Conservation (phyloP, 2,113 vertebrate species). For the Pycnonotus jocosus region DNA sequence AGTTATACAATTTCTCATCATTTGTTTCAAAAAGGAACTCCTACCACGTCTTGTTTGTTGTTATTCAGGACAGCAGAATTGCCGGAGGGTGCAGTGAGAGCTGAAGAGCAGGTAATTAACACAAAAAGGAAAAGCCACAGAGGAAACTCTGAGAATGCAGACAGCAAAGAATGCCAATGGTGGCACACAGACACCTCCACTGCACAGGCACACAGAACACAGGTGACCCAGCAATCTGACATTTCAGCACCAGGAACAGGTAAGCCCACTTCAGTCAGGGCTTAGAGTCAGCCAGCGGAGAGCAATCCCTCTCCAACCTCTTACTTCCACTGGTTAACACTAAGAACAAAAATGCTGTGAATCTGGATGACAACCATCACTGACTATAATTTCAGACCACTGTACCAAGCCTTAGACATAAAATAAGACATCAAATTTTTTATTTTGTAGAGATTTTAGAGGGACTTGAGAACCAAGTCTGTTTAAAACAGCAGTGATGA, state of each 20-base stretch:
- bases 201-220: background rate
- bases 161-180: background rate
- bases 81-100: background rate
- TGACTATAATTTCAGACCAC: background rate
- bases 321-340: background rate
- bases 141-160: background rate
- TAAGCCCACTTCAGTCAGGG: background rate
- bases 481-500: background rate
- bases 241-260: background rate
- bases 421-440: background rate
- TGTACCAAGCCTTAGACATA: accelerated
- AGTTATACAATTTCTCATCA: background rate
- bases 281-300: background rate
- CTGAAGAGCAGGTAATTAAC: background rate
- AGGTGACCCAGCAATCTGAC: accelerated
- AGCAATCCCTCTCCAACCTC: background rate
- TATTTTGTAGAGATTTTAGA: background rate
- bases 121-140: background rate
- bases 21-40: background rate
- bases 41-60: background rate
- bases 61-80: background rate
- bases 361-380: background rate
- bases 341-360: background rate
- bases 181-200: background rate
- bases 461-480: background rate